Base-by-base conservation (phyloP, 2,113 vertebrate genomes). In the Caranx melampygus region DNA sequence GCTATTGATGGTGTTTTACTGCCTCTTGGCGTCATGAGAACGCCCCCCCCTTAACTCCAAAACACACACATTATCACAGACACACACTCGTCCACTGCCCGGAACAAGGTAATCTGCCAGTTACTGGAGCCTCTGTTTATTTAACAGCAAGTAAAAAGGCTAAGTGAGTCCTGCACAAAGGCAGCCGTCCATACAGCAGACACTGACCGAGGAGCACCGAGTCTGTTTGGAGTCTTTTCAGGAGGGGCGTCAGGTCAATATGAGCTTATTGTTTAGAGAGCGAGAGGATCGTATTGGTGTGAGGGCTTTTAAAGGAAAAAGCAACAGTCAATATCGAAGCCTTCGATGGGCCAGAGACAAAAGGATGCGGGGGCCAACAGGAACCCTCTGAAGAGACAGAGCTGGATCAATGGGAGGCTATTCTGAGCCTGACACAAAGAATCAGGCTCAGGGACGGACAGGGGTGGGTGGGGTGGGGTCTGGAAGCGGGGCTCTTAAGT, bases 361-460 rank as follows among this genome's bases (percentile, higher is more conserved):
- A 82, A 82, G 76, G 79, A 80, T 77, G 68, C 18, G 75, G 21
- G 75, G 76, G 64, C 64, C 72, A 45, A 44, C 59, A 4, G 76
- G 57, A 52, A 31, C 33, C 42, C 44, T 64, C 26, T n/a, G 0
- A 75, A 64, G 71, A 73, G 57, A 44, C 21, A 2, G 35, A 52
- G 72, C 6, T 14, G n/a, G 81, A 82, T 89, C 81, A 58, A 89
- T 89, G 78, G 52, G 47, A 72, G 8, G 83, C 72, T 75, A 61
- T 72, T 83, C 67, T 44, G 66, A 65, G 82, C 54, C 15, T 1
- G 69, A 73, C 63, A 13, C 42, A 45, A 67, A 58, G 37, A 65
- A 6, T 72, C 20, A 34, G 42, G 15, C 35, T 40, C 54, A 20
- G 18, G 0, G 55, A 49, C 4, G 15, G 33, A 13, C 10, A 4